These are phyloP conservation scores for Gila robusta DNA, from an alignment of 2,797 vertebrate species.

Conservation along the genomic window DNA sequence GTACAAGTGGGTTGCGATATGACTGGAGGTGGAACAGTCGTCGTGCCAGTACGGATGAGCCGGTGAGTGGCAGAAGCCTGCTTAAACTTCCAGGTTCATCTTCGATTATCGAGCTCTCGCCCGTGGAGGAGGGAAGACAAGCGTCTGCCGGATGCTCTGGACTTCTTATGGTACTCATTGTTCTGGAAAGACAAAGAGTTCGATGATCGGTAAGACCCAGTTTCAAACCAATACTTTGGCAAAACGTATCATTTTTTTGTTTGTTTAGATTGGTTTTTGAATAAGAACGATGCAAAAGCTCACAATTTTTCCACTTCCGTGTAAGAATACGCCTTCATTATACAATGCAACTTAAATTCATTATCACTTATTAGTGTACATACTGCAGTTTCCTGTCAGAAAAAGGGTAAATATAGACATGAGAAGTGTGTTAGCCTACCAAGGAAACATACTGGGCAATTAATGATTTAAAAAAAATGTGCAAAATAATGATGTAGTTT, in stretches of 20 bases:
- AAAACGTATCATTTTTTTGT: not conserved
- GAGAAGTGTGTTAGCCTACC: not conserved
- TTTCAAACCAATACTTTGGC: not conserved
- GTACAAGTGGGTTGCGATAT: slow-evolving; percentile 37
- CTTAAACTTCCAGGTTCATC: not conserved
- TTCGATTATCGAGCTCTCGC: slow-evolving; percentile 53
- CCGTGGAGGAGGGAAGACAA: slow-evolving; percentile 58
- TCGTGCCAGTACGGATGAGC: slow-evolving; percentile 56
- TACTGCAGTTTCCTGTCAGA: slow-evolving; percentile 29
- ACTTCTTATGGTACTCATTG: slow-evolving; percentile 45
- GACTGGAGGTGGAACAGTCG: slow-evolving; percentile 62
- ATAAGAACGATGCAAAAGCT: not conserved
- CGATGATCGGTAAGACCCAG: not conserved
- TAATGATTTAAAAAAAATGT: not conserved
- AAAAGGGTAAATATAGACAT: not conserved
- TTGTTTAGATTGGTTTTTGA: not conserved
- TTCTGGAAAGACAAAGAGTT: slow-evolving; percentile 41
- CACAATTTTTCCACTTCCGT: not conserved
- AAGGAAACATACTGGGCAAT: not conserved
- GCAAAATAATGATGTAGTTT: not conserved
- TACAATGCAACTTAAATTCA: not conserved
- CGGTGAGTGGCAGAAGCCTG: slow-evolving; percentile 15
- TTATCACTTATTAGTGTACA: not conserved
- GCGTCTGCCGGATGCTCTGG: not conserved
- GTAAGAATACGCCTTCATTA: not conserved